A percentile compares a stretch with the other conserved stretches of the same genome.
These are phyloP conservation scores for Sesamia nonagrioides DNA, from an alignment of 1,140 invertebrate species.

Conservation along the genomic window DNA sequence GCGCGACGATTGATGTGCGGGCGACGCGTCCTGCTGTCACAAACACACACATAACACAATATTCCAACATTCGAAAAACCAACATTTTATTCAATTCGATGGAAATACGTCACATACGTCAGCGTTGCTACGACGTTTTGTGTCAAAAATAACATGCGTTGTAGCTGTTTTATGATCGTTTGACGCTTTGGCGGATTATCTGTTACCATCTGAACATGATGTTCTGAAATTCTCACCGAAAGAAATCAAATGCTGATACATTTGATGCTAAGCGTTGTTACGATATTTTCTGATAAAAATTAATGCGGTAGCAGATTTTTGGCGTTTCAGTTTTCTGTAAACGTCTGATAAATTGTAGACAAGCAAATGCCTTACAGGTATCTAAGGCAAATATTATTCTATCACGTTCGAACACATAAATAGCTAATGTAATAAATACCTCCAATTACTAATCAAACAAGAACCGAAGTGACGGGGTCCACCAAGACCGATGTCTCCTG, in stretches of 20 bases:
- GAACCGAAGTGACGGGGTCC: no score
- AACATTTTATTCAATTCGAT: slow-evolving; percentile 44
- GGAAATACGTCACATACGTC: slow-evolving; percentile 39
- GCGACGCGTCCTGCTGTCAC: slow-evolving; percentile 48
- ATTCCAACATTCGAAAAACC: slow-evolving; percentile 2
- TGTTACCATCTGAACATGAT: slow-evolving; percentile 4
- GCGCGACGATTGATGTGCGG: slow-evolving; percentile 65
- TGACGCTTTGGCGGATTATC: neutral
- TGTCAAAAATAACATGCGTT: slow-evolving; percentile 38
- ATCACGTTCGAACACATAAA: no score
- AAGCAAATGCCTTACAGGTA: no score
- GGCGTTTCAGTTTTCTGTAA: neutral
- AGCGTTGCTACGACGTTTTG: slow-evolving; percentile 25
- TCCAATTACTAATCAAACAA: no score
- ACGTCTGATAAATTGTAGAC: no score
- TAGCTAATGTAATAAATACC: no score
- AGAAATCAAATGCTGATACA: neutral
- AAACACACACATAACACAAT: slow-evolving; percentile 19
- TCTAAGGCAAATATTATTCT: no score
- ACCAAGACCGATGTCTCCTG: no score
- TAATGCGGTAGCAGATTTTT: neutral
- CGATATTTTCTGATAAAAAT: neutral
- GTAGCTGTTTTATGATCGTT: slow-evolving; percentile 24
- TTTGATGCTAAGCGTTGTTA: neutral
- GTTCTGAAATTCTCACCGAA: neutral